These are phyloP conservation scores for Corythornis leucogaster DNA, from an alignment of 2,797 vertebrate species.

Conservation along the genomic window DNA sequence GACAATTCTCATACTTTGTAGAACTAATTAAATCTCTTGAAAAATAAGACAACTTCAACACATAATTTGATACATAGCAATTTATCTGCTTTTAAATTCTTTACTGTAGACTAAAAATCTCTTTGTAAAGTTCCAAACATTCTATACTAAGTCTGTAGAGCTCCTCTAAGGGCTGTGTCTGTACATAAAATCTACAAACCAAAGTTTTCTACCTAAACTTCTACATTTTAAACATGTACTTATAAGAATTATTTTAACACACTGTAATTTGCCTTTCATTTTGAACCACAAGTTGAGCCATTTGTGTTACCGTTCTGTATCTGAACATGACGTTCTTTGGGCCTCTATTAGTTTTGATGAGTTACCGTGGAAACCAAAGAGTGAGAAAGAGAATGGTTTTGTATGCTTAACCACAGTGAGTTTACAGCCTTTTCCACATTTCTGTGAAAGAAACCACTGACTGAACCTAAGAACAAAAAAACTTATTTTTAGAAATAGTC, in stretches of 20 bases:
- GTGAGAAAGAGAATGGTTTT: not conserved
- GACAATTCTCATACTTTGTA: not conserved
- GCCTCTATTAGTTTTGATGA: slow-evolving; percentile 64
- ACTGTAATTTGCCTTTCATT: slow-evolving; percentile 56
- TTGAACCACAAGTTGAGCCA: slow-evolving; percentile 56
- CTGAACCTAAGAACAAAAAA: not conserved
- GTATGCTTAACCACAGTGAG: not conserved
- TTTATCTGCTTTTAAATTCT: not conserved
- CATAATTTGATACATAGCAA: not conserved
- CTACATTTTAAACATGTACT: slow-evolving; percentile 20
- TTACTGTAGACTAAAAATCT: not conserved
- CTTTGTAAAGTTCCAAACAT: not conserved
- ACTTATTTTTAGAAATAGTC: not conserved
- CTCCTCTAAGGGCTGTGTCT: not conserved
- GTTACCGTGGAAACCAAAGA: slow-evolving; percentile 72
- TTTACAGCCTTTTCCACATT: not conserved
- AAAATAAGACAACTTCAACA: not conserved
- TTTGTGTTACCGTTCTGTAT: slow-evolving; percentile 16
- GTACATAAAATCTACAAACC: not conserved
- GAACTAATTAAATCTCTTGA: not conserved
- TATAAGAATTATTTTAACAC: slow-evolving; percentile 29
- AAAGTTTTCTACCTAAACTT: not conserved
- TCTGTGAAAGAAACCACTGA: not conserved
- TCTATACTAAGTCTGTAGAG: not conserved
- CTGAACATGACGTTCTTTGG: slow-evolving; percentile 11